These are phyloP conservation scores for Poeciliopsis infans DNA, from an alignment of 2,797 vertebrate genomes.

Conservation along the genomic window DNA sequence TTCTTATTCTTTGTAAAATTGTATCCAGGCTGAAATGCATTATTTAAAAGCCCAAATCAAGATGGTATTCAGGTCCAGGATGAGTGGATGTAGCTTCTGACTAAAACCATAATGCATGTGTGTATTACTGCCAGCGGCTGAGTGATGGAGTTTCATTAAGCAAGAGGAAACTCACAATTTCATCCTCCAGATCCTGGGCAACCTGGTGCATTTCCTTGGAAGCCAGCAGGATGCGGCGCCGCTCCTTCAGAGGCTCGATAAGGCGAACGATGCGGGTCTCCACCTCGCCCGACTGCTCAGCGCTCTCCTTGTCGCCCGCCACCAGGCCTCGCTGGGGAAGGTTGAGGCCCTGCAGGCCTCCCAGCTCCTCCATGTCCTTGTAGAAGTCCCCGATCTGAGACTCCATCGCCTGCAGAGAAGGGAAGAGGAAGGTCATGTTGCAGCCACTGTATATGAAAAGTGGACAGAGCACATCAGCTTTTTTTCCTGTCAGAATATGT, in stretches of 20 bases:
- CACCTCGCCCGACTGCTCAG: slow-evolving; percentile 82
- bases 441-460: slow-evolving; percentile 31
- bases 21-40: not conserved
- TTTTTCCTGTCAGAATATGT: slow-evolving; percentile 45
- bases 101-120: not conserved
- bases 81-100: not conserved
- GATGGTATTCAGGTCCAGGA: not conserved
- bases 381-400: slow-evolving; percentile 92
- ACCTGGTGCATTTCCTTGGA: slow-evolving; percentile 96
- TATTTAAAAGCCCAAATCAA: not conserved
- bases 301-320: slow-evolving; percentile 76
- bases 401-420: slow-evolving; percentile 86
- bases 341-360: slow-evolving; percentile 81
- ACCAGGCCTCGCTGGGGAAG: slow-evolving; percentile 81
- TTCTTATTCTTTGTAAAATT: not conserved
- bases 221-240: slow-evolving; percentile 89
- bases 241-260: slow-evolving; percentile 92
- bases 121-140: not conserved
- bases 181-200: slow-evolving; percentile 92
- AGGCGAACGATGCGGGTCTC: slow-evolving; percentile 92
- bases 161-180: slow-evolving; percentile 83
- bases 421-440: slow-evolving; percentile 51
- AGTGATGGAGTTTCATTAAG: not conserved
- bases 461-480: slow-evolving; percentile 40
- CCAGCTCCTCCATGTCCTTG: slow-evolving; percentile 88